These are phyloP conservation scores for Morone chrysops DNA, from an alignment of 2,113 vertebrate genomes.

Conservation along the genomic window DNA sequence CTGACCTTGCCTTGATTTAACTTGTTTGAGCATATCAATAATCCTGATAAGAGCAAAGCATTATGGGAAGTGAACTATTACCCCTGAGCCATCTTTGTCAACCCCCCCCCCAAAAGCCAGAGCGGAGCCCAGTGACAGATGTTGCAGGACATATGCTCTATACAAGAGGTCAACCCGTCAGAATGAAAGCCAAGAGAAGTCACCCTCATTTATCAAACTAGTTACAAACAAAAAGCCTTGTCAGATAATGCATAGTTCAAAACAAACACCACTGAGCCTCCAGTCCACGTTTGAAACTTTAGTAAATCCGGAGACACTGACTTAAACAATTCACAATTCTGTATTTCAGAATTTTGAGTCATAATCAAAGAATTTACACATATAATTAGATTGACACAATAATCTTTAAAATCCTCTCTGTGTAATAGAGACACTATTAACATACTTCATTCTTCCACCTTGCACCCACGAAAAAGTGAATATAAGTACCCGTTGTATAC, in stretches of 20 bases:
- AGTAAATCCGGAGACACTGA: background rate
- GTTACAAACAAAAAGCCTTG: background rate
- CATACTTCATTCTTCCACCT: too few relatives aligned
- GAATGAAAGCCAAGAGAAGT: constrained; percentile 9
- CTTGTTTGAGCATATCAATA: constrained; percentile 30
- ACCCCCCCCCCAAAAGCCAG: background rate
- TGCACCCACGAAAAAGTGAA: too few relatives aligned
- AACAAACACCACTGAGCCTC: background rate
- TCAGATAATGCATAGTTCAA: background rate
- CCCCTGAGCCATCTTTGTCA: constrained; percentile 14
- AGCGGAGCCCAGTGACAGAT: constrained; percentile 39
- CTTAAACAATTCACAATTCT: background rate
- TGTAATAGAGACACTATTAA: too few relatives aligned
- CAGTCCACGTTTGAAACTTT: background rate
- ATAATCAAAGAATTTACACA: background rate
- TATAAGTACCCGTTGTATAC: too few relatives aligned
- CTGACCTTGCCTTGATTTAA: constrained; percentile 26
- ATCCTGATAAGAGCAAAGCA: constrained; percentile 25
- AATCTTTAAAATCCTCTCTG: background rate
- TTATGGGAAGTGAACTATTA: constrained; percentile 32
- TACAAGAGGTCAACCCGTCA: constrained; percentile 18
- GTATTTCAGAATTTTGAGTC: background rate
- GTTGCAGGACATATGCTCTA: constrained; percentile 8
- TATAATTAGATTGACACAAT: background rate
- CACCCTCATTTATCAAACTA: constrained; percentile 25